phyloP scores from a whole-genome alignment of 2,888 invertebrate species.

The Heliconius sara region DNA sequence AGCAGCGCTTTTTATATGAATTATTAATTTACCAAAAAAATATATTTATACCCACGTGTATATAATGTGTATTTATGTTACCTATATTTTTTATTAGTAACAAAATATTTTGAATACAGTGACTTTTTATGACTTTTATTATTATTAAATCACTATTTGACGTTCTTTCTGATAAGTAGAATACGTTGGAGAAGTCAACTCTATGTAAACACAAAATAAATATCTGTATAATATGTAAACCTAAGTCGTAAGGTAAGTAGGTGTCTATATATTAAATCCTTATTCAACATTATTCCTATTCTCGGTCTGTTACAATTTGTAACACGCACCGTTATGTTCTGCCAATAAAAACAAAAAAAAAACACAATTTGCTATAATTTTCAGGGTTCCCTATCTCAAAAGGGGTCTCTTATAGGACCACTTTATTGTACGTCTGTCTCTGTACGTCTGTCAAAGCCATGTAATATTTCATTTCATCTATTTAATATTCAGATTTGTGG shows the following conservation, averaged over 20 bases:
- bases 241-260: too few relatives aligned
- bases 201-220: background rate
- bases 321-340: background rate
- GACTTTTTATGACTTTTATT: background rate
- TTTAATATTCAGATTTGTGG: too few relatives aligned
- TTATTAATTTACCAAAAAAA: background rate
- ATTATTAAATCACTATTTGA: background rate
- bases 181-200: background rate
- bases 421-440: too few relatives aligned
- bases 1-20: slow-evolving; percentile 29
- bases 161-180: background rate
- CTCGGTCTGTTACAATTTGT: too few relatives aligned
- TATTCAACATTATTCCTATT: background rate
- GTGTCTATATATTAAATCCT: background rate
- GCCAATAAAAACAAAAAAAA: background rate
- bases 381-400: too few relatives aligned
- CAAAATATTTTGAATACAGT: background rate
- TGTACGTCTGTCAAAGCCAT: too few relatives aligned
- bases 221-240: background rate
- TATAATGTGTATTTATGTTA: too few relatives aligned
- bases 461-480: too few relatives aligned
- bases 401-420: too few relatives aligned
- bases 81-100: background rate
- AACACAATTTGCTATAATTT: background rate
- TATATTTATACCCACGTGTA: background rate